A percentile compares a stretch with the other conserved stretches of the same genome.
Evolutionary conservation across 2,113 vertebrate species (phyloP).

Genomic region (Nothoprocta perdicaria): DNA sequence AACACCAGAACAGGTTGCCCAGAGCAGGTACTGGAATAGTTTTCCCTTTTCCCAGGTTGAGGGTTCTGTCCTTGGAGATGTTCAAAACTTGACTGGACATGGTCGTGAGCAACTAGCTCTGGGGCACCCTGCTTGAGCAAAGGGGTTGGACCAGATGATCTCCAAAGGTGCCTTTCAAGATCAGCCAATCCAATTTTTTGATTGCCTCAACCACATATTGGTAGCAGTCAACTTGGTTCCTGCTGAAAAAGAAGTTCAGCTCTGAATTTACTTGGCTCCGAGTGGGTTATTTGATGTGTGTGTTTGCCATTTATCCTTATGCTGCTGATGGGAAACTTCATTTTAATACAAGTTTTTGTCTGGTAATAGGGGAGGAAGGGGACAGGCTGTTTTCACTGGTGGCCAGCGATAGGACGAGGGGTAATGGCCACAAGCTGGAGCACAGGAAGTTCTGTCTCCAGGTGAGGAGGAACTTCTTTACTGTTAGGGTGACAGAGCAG

Average conservation of each 20-base stretch:
- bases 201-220: background rate
- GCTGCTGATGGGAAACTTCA: background rate
- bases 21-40: background rate
- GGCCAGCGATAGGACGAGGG: too few species aligned
- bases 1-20: background rate
- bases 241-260: background rate
- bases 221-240: background rate
- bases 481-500: too few species aligned
- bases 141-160: background rate
- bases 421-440: too few species aligned
- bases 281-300: background rate
- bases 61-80: background rate
- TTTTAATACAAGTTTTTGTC: background rate
- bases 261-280: background rate
- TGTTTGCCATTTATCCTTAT: background rate
- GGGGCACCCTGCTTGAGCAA: background rate
- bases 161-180: background rate
- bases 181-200: too few species aligned
- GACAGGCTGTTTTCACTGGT: too few species aligned
- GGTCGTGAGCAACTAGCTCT: background rate
- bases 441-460: too few species aligned
- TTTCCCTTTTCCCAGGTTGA: background rate
- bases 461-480: too few species aligned
- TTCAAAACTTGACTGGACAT: background rate
- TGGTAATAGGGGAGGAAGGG: too few species aligned